phyloP scores from a whole-genome alignment of 92 coral and sea anemone species.

The Isaurus tuberculatus region DNA sequence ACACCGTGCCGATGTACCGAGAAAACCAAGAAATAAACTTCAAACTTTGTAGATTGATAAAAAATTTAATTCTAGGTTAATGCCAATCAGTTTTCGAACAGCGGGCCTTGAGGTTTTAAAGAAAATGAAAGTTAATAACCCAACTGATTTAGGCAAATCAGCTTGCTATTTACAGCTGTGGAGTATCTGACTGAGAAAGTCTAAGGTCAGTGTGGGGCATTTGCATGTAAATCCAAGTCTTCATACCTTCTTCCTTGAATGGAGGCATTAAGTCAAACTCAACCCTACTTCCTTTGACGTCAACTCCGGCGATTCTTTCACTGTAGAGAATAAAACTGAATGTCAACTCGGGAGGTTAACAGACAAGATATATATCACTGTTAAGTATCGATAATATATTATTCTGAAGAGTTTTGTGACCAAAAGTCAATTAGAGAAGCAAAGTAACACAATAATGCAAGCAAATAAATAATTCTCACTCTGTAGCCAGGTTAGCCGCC shows the following conservation, averaged over 20 bases:
- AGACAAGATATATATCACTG: not conserved
- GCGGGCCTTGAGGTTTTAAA: no score
- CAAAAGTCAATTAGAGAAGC: not conserved
- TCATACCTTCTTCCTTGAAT: conserved; percentile 37
- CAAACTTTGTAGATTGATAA: no score
- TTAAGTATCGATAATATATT: not conserved
- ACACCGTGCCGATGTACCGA: no score
- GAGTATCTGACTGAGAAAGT: no score
- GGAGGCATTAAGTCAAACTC: conserved; percentile 42
- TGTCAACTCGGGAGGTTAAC: not conserved
- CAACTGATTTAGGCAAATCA: no score
- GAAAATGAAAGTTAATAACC: no score
- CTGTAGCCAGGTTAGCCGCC: conserved; percentile 32
- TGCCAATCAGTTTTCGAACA: no score
- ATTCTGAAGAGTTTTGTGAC: no score
- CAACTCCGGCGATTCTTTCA: conserved; percentile 44
- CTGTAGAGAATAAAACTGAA: not conserved
- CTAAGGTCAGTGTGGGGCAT: not conserved
- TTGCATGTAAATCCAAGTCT: not conserved
- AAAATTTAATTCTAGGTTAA: no score
- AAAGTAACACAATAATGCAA: no score
- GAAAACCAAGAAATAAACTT: no score
- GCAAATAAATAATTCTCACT: not conserved
- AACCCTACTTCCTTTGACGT: conserved; percentile 15
- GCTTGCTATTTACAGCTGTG: no score